These are phyloP conservation scores for Gracilinanus agilis DNA, from an alignment of 2,113 vertebrate species.

Conservation along the genomic window DNA sequence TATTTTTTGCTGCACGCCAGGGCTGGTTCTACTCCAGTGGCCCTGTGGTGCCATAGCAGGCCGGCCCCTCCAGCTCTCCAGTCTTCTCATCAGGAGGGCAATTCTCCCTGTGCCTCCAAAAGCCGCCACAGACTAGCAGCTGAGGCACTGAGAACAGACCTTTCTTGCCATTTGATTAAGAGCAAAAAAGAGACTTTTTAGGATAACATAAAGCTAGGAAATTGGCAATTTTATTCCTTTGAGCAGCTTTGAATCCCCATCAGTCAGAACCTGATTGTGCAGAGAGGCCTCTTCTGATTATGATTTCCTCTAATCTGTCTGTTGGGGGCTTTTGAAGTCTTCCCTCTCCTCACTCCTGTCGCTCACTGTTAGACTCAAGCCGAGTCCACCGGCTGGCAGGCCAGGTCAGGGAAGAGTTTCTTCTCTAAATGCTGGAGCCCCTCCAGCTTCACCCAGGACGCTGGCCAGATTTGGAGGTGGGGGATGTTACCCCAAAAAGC, in stretches of 20 bases:
- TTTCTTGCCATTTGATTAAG: neutral
- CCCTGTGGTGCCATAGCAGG: neutral
- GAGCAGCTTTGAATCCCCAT: neutral
- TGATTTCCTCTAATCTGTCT: neutral
- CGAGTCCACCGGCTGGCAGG: neutral
- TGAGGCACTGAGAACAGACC: neutral
- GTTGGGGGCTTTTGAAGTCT: neutral
- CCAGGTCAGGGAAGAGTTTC: neutral
- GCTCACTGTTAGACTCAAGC: neutral
- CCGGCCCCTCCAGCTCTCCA: neutral
- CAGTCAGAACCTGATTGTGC: neutral
- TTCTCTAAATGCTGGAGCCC: too few species aligned
- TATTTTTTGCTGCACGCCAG: too few species aligned
- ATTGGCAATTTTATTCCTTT: neutral
- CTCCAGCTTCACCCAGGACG: neutral
- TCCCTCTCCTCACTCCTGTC: too few species aligned
- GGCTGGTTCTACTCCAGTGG: neutral
- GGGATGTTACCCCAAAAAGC: neutral
- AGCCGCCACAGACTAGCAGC: neutral
- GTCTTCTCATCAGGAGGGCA: neutral
- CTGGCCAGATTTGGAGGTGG: neutral
- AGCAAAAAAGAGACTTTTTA: neutral
- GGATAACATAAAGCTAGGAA: slow-evolving; percentile 13
- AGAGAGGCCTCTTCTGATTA: slow-evolving; percentile 2
- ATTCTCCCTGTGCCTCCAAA: neutral